Conservation (phyloP, 2,888 invertebrate genomes). For the Dicyrtoma fusca region DNA sequence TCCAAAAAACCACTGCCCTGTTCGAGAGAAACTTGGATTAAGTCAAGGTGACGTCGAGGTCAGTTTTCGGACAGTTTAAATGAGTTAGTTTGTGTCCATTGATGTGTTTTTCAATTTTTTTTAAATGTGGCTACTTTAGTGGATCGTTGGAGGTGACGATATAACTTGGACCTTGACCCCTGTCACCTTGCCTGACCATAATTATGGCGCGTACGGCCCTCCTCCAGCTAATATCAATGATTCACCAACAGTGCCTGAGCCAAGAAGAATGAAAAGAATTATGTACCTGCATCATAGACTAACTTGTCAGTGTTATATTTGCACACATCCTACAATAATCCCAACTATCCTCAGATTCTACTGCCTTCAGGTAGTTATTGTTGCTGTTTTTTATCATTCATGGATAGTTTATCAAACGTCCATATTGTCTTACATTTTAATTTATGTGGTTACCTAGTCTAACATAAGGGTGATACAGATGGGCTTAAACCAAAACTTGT, state of each 20-base stretch:
- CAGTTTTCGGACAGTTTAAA: too few relatives aligned
- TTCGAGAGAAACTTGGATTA: not conserved
- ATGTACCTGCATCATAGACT: slow-evolving; percentile 26
- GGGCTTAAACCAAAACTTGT: not conserved
- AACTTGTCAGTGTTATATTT: slow-evolving; percentile 23
- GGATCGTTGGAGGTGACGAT: not conserved
- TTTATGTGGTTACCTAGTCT: too few relatives aligned
- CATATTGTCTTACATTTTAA: too few relatives aligned
- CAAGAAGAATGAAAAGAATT: slow-evolving; percentile 9
- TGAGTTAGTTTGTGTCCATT: not conserved
- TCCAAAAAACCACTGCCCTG: not conserved
- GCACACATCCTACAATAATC: slow-evolving; percentile 28
- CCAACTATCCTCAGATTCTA: slow-evolving; percentile 20
- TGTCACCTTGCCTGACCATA: slow-evolving; percentile 14
- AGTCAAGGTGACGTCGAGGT: not conserved
- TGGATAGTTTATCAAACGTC: too few relatives aligned
- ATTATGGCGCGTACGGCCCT: slow-evolving; percentile 22
- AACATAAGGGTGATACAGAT: too few relatives aligned
- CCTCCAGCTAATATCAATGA: slow-evolving; percentile 5
- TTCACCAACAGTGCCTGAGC: slow-evolving; percentile 19
- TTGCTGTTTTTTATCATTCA: too few relatives aligned
- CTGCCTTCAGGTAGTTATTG: slow-evolving; percentile 20
- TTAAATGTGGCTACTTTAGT: slow-evolving; percentile 8
- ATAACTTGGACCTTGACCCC: not conserved
- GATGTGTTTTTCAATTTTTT: not conserved